Conservation (phyloP, 2,797 vertebrate species). For the Atherinosoma microstoma region DNA sequence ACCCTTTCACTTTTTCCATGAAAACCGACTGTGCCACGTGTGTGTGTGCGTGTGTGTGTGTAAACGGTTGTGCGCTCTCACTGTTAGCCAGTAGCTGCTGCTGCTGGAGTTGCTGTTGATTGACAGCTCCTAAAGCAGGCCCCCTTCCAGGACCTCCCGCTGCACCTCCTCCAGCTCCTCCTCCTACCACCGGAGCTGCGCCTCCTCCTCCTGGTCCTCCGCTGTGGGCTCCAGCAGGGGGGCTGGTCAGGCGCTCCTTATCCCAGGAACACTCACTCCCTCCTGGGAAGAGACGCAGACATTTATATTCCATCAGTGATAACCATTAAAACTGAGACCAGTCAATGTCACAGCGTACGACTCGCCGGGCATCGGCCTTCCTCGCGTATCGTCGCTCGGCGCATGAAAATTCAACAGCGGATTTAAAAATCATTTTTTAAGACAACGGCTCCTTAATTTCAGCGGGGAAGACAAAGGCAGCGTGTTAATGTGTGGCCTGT, state of each 20-base stretch:
- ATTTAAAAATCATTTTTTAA: not conserved
- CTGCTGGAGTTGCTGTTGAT: conserved; percentile 73
- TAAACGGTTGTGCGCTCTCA: conserved; percentile 70
- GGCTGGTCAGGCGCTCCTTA: conserved; percentile 91
- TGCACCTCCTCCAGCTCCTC: conserved; percentile 28
- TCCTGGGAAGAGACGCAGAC: conserved; percentile 77
- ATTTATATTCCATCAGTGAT: conserved; percentile 10
- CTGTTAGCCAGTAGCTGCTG: conserved; percentile 89
- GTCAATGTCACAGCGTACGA: not conserved
- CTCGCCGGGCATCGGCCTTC: not conserved
- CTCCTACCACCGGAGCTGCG: conserved; percentile 30
- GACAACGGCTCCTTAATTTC: not conserved
- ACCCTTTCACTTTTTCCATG: not conserved
- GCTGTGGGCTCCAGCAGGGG: conserved; percentile 75
- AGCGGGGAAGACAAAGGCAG: not conserved
- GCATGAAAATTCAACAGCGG: not conserved
- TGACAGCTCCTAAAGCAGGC: conserved; percentile 67
- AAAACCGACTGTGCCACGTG: conserved; percentile 1
- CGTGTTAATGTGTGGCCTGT: too few species aligned
- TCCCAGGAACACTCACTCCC: conserved; percentile 93
- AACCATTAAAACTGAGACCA: not conserved
- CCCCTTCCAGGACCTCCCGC: conserved; percentile 62
- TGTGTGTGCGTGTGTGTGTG: not conserved
- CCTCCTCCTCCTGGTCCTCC: conserved; percentile 72
- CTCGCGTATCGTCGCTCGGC: not conserved